A percentile compares a stretch with the other conserved stretches of the same genome.
Evolutionary conservation across 1,140 invertebrate species (phyloP).

Genomic region (Bombus pyrosoma): DNA sequence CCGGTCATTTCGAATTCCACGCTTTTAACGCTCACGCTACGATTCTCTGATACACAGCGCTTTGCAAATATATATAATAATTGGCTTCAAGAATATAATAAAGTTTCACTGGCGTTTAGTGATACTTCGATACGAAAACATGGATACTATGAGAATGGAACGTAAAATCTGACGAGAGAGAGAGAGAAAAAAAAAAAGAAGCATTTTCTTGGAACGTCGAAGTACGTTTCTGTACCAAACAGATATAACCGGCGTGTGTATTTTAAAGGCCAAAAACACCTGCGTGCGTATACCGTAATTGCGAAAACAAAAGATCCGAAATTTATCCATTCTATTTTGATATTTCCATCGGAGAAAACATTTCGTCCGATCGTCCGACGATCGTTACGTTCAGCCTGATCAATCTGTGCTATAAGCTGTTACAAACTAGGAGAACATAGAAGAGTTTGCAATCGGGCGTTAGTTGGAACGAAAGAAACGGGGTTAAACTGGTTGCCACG

Average conservation of each 20-base stretch:
- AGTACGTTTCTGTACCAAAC: too few relatives aligned
- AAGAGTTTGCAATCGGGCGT: not conserved
- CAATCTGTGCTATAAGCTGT: not conserved
- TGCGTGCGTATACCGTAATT: not conserved
- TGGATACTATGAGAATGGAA: too few relatives aligned
- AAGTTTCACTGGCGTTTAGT: too few relatives aligned
- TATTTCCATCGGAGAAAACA: not conserved
- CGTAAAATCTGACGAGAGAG: too few relatives aligned
- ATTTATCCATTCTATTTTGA: not conserved
- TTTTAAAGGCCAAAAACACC: not conserved
- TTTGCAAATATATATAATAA: too few relatives aligned
- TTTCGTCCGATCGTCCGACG: not conserved
- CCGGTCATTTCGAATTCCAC: not conserved
- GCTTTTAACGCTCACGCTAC: not conserved
- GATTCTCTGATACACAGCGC: too few relatives aligned
- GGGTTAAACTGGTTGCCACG: slow-evolving; percentile 51
- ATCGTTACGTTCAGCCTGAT: not conserved
- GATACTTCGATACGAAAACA: too few relatives aligned
- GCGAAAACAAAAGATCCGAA: not conserved
- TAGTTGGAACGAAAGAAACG: not conserved
- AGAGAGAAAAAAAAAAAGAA: too few relatives aligned
- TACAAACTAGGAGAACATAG: not conserved
- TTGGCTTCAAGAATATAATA: too few relatives aligned
- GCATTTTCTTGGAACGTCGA: not conserved
- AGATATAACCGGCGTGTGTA: not conserved